These are phyloP conservation scores for Drosophila carrolli DNA, from an alignment of 1,140 invertebrate genomes.

Conservation along the genomic window DNA sequence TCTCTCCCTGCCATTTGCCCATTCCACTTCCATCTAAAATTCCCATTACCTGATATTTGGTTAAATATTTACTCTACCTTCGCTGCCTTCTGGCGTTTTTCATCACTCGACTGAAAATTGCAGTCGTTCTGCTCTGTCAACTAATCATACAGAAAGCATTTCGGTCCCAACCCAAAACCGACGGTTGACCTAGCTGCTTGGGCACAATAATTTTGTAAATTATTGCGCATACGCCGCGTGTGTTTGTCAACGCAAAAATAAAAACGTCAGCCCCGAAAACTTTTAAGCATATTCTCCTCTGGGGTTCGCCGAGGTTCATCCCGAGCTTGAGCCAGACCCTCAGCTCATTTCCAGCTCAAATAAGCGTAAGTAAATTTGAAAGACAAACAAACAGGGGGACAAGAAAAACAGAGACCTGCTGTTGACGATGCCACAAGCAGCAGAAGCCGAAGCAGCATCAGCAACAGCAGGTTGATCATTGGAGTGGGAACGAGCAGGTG, in stretches of 20 bases:
- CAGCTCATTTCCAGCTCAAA: constrained; percentile 78
- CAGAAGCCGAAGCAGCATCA: constrained; percentile 4
- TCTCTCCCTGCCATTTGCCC: neutral
- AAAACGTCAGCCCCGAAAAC: constrained; percentile 32
- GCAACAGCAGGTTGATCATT: neutral
- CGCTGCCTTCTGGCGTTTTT: constrained; percentile 23
- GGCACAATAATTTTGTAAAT: constrained; percentile 70
- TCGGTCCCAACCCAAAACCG: neutral
- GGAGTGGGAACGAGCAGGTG: constrained; percentile 28
- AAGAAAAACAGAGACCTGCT: constrained; percentile 53
- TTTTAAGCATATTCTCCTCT: constrained; percentile 42
- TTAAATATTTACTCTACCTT: constrained; percentile 46
- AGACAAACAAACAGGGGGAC: constrained; percentile 73
- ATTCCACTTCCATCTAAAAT: constrained; percentile 10
- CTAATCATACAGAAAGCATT: constrained; percentile 78
- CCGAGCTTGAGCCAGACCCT: constrained; percentile 12
- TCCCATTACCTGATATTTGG: constrained; percentile 3
- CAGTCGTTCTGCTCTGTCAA: constrained; percentile 54
- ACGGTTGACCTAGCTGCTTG: constrained; percentile 10
- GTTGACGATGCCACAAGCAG: constrained; percentile 17
- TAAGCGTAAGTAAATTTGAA: constrained; percentile 82
- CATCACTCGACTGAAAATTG: constrained; percentile 20
- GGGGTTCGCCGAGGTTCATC: constrained; percentile 8
- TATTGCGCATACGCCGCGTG: constrained; percentile 76
- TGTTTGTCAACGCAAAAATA: constrained; percentile 60